Base-by-base conservation (phyloP, 1,140 invertebrate genomes). In the Phymorhynchus buccinoides region DNA sequence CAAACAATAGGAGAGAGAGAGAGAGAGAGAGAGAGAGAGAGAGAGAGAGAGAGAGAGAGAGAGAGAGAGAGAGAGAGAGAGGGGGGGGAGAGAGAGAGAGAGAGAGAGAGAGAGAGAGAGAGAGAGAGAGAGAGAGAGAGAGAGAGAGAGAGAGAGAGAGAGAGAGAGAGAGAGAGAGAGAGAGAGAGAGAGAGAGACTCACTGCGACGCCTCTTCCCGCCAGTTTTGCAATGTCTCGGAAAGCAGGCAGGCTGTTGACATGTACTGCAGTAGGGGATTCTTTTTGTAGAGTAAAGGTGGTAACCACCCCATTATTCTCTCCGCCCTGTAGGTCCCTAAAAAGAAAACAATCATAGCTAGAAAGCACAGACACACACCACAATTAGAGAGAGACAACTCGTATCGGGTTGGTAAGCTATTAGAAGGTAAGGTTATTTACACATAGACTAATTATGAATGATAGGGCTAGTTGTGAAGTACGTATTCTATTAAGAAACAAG, bases 1-100 rank as follows among this genome's bases (percentile, higher is more conserved):
- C 14, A 66, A 30, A 6, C 14, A 3, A n/a, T 27, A 30, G 6
- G 62, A 66, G 0, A 66, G 62, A 66, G 4, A 66, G 62, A 66
- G 62, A 66, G 62, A 66, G 62, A 66, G 62, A 66, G 62, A 66
- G 62, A 66, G 62, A 66, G 62, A 66, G 62, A 66, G 62, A 66
- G 62, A 66, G 62, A 66, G 62, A 66, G 62, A 66, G 4, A 66
- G 62, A 66, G 62, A 66, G 62, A 66, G 62, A 66, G 62, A 66
- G 62, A 66, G 62, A 66, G 62, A 66, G 62, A 66, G 62, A 66
- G 62, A 66, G 62, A 66, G 62, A 66, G 62, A 66, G 62, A 66
- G 62, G n/a, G 62, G n/a, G 62, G n/a, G 62, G n/a, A n/a, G n/a
- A n/a, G n/a, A n/a, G n/a, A n/a, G n/a, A n/a, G n/a, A 27, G 7